These are phyloP conservation scores for Bellardia pandia DNA, from an alignment of 2,888 invertebrate species.

Conservation along the genomic window DNA sequence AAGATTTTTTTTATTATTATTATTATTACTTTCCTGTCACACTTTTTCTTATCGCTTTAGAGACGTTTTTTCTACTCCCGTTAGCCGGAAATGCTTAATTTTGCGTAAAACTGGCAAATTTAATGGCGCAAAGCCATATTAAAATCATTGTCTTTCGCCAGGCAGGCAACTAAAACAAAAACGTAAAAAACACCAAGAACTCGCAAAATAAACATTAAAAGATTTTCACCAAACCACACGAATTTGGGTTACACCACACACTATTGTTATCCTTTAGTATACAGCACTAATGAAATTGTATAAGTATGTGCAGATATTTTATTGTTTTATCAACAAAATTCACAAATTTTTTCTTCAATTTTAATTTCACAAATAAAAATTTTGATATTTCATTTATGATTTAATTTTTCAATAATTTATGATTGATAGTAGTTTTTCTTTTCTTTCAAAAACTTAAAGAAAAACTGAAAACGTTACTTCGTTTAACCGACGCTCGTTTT, in stretches of 20 bases:
- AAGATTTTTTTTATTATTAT: constrained; percentile 6
- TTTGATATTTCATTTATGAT: neutral
- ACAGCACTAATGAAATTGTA: neutral
- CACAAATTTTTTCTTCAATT: neutral
- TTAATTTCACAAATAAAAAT: constrained; percentile 20
- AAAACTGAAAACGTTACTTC: constrained; percentile 42
- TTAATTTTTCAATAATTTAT: neutral
- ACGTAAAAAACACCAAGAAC: constrained; percentile 31
- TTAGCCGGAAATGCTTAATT: constrained; percentile 72
- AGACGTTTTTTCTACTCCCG: neutral
- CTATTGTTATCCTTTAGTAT: neutral
- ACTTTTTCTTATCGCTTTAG: constrained; percentile 33
- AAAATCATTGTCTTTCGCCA: constrained; percentile 51
- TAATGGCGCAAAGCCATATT: constrained; percentile 68
- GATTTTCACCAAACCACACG: constrained; percentile 66
- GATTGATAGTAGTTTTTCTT: neutral
- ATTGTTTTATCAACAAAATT: neutral
- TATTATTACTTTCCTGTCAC: neutral
- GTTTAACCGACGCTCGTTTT: constrained; percentile 60
- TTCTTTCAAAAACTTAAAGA: constrained; percentile 7
- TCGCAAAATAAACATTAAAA: constrained; percentile 61
- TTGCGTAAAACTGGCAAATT: constrained; percentile 70
- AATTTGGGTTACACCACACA: constrained; percentile 67
- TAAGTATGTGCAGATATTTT: neutral
- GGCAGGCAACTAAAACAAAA: constrained; percentile 1